These are phyloP conservation scores for Ascaphus truei DNA, from an alignment of 2,113 vertebrate genomes.

Conservation along the genomic window DNA sequence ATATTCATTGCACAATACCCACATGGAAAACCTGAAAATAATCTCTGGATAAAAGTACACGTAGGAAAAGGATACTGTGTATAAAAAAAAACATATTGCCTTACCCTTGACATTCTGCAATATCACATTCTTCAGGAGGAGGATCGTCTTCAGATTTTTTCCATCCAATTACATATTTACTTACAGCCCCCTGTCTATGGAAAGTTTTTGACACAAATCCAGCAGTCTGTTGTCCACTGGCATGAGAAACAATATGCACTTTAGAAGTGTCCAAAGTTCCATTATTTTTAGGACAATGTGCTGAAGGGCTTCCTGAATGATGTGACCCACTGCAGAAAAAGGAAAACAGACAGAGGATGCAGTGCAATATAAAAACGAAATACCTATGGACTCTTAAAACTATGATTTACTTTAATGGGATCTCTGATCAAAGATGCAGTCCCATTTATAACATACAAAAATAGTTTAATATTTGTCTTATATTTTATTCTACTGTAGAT, in stretches of 20 bases:
- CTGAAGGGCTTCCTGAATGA: conserved; percentile 84
- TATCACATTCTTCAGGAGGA: conserved; percentile 76
- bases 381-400: rapidly evolving
- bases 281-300: conserved; percentile 75
- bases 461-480: no score
- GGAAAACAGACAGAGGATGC: conserved; percentile 32
- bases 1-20: no score
- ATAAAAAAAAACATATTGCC: no score
- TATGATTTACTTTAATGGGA: no score
- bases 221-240: conserved; percentile 58
- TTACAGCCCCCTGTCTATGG: conserved; percentile 65
- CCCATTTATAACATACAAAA: no score
- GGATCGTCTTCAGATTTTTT: conserved; percentile 75
- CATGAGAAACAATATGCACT: conserved; percentile 84
- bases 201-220: conserved; percentile 72
- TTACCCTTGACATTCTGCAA: conserved; percentile 81
- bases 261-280: conserved; percentile 85
- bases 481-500: no score
- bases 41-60: no score
- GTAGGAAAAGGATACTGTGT: no score
- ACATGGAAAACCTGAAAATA: no score
- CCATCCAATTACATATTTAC: conserved; percentile 73
- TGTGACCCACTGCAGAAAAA: conserved; percentile 78
- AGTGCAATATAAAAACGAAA: not conserved
- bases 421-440: no score